Evolutionary conservation across 30 jellyfish, hydroid and myxozoan genomes (phyloP), one percentile per base, ranked within the genome.

Genomic region (Aurelia aurita complex sp. Pacific): DNA sequence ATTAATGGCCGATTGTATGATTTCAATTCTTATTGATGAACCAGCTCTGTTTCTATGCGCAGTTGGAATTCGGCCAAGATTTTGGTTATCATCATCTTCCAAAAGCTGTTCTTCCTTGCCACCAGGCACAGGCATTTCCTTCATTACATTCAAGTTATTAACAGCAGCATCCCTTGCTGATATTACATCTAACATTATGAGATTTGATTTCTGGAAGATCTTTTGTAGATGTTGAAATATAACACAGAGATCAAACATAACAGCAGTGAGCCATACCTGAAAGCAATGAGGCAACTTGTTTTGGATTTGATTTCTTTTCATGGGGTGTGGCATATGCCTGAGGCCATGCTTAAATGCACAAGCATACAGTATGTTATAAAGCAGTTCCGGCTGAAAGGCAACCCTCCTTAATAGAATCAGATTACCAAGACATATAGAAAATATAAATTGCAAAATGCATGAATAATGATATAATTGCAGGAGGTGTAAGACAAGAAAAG

Each of bases 81-180:
- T 5, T 4, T 59, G 52, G 6, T 33, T 43, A 5, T 16, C 5
- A 36, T 50, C 17, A 42, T 79, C 51, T 33, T 64, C 65, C 60
- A 79, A 72, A 67, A 63, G 46, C 5, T 63, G 6, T 71, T 64
- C 89, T 66, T 65, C 89, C 29, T 66, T 13, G 36, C 89, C 89
- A 62, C 89, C 80, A 59, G 72, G 89, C 46, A 51, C 74, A 51
- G 85, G 85, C 76, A 54, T 75, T 18, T 75, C 85, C 2, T 75
- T 52, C 64, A 79, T 63, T 10, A 79, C 69, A 34, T 79, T 79
- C 62, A 79, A 55, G 51, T 79, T 51, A 69, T 23, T 80, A 79
- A 42, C 51, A 42, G 89, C 78, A 23, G 80, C 71, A 62, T 64
- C 89, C 89, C 50, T 63, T 17, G 89, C 89, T 59, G 89, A 42